Base-by-base conservation (phyloP, 2,888 invertebrate species). In the Theretra japonica region DNA sequence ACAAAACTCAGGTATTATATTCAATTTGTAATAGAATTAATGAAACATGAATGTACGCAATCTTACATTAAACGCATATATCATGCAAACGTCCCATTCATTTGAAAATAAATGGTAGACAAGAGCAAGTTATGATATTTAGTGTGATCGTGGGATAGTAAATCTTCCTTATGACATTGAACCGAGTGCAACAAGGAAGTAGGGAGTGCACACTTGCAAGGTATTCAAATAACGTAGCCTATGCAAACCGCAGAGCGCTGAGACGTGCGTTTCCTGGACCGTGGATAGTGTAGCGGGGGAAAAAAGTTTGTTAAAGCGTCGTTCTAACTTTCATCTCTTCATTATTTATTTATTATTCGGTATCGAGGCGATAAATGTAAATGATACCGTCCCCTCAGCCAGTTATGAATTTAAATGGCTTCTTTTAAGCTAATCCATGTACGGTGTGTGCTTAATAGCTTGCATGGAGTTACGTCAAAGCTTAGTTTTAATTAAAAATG, bases 191-290 rank as follows among this genome's bases (percentile, higher is more conserved):
- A 65, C 65, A 17, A 65, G 65, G 65, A 65, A 65, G 48, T 65
- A 4, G 23, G 3, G 65, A 48, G 17, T 48, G 48, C 23, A 65
- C 17, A 48, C 48, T 48, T 4, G 48, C 23, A 59, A 56, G 56
- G 65, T 62, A 71, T 71, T 25, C 65, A 53, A 65, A 41, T 53
- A 57, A 65, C 65, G 62, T n/a, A 33, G 50, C 59, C 74, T 28
- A 71, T 73, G 73, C 73, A 69, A 75, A 74, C 73, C 70, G 56
- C 70, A 71, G 56, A 28, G 68, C 59, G 70, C 70, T 41, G 56
- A 30, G 56, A 62, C 62, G 33, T 53, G 56, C 65, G 33, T 62
- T 62, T 62, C 56, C 56, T 56, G 56, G 56, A 65, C 65, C 41
- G 17, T 25, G 65, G 23, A 17, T 23, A 65, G 72, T 78, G 76